Conservation (phyloP, 2,113 vertebrate species). For the Callospermophilus lateralis region DNA sequence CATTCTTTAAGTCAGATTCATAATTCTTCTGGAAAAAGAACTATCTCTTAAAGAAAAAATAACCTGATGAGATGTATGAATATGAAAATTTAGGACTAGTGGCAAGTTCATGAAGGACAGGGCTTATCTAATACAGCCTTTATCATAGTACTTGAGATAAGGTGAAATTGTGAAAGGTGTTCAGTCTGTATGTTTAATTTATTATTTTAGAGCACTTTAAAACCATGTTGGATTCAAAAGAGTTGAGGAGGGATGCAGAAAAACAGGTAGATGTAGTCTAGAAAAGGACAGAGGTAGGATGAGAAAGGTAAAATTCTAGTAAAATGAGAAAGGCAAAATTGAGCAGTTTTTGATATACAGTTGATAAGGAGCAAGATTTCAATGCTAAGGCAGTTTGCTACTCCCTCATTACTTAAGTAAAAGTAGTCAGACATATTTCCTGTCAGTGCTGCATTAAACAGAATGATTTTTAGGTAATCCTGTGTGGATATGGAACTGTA, state of each 20-base stretch:
- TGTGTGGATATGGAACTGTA: not conserved
- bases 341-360: not conserved
- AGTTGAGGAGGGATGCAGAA: not conserved
- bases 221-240: not conserved
- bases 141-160: not conserved
- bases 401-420: not conserved
- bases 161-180: not conserved
- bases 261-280: not conserved
- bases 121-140: not conserved
- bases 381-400: not conserved
- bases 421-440: not conserved
- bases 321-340: not conserved
- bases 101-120: not conserved
- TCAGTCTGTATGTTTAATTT: not conserved
- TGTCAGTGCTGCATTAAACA: not conserved
- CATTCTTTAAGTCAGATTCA: not conserved
- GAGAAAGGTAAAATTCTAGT: not conserved
- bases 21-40: not conserved
- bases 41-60: not conserved
- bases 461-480: not conserved
- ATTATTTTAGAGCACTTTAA: not conserved
- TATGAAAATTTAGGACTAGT: not conserved
- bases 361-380: not conserved
- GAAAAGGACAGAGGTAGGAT: not conserved
- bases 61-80: not conserved